These are phyloP conservation scores for Phortica okadai DNA, from an alignment of 2,888 invertebrate species.

Conservation along the genomic window DNA sequence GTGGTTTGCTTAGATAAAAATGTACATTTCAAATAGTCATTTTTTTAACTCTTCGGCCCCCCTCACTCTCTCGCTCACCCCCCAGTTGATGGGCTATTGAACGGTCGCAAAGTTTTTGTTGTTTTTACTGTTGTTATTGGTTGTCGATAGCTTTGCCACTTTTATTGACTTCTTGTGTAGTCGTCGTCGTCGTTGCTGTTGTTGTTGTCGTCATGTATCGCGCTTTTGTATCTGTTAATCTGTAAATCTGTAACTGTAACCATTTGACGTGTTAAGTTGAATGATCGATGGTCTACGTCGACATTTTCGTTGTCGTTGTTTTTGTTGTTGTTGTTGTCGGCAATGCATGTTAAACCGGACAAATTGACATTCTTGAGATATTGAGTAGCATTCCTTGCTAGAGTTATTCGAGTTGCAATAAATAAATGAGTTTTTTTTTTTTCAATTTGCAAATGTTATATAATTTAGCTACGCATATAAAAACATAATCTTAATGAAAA, in stretches of 20 bases:
- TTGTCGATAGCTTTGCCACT: not conserved
- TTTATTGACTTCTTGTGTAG: slow-evolving; percentile 22
- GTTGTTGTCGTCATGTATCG: not conserved
- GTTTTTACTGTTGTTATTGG: not conserved
- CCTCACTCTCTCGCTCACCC: not conserved
- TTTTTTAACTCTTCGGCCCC: too few relatives aligned
- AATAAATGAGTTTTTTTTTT: too few relatives aligned
- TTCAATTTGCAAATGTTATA: too few relatives aligned
- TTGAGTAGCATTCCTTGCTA: too few relatives aligned
- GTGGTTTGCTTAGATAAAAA: not conserved
- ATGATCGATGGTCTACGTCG: not conserved
- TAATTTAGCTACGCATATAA: too few relatives aligned
- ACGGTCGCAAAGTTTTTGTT: not conserved
- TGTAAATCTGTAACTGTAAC: slow-evolving; percentile 11
- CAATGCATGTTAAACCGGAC: too few relatives aligned
- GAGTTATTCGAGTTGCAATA: too few relatives aligned
- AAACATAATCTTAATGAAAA: too few relatives aligned
- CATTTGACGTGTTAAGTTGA: not conserved
- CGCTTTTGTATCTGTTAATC: slow-evolving; percentile 11
- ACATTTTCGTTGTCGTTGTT: too few relatives aligned
- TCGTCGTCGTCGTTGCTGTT: not conserved
- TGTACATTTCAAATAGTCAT: not conserved
- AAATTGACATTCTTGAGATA: too few relatives aligned
- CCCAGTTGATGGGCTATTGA: too few relatives aligned
- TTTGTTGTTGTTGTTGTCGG: too few relatives aligned